Evolutionary conservation across 1,140 invertebrate species (phyloP).

Genomic region (Eupristina koningsbergeri): DNA sequence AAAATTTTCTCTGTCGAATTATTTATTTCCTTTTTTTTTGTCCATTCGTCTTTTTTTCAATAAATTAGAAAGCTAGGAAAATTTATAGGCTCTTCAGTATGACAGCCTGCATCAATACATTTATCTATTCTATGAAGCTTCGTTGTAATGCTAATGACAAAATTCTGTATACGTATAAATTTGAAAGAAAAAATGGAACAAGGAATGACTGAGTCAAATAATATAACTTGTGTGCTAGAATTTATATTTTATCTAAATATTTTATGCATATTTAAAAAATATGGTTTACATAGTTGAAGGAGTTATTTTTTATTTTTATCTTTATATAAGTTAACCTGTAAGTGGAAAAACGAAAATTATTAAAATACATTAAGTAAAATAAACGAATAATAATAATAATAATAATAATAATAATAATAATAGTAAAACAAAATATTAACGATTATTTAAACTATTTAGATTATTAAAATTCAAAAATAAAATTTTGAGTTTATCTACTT

Average conservation of each 20-base stretch:
- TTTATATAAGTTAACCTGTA: no score
- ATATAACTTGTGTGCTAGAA: not conserved
- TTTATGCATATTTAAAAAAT: not conserved
- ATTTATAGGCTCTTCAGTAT: not conserved
- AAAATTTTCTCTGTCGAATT: not conserved
- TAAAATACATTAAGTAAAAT: no score
- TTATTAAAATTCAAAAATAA: no score
- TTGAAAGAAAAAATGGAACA: not conserved
- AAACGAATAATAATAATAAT: no score
- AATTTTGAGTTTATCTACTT: no score
- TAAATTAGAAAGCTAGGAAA: not conserved
- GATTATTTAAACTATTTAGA: no score
- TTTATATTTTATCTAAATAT: not conserved
- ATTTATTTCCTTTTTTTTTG: no score
- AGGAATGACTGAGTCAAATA: not conserved
- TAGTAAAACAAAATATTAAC: no score
- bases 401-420: no score
- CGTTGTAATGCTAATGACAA: constrained; percentile 41
- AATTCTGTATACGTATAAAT: not conserved
- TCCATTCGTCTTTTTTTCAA: not conserved
- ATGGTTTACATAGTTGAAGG: no score
- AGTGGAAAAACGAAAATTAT: no score
- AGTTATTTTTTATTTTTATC: no score
- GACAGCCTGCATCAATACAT: constrained; percentile 10
- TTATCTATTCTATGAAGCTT: constrained; percentile 11